phyloP scores from a whole-genome alignment of 2,888 invertebrate genomes.

The Notodonta ziczac region DNA sequence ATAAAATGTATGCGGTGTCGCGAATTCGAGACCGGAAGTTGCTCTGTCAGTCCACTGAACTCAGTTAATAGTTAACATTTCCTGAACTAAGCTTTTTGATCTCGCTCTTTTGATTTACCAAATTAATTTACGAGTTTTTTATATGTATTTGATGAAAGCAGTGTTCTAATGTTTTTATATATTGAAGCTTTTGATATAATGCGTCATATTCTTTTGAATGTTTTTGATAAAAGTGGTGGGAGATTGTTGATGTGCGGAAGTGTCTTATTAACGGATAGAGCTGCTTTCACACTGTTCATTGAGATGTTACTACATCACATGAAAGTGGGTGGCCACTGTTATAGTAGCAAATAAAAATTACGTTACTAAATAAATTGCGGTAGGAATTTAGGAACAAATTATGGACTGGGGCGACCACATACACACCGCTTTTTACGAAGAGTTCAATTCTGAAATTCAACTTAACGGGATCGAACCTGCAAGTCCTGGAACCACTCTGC shows the following conservation, averaged over 20 bases:
- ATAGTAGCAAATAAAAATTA: no score
- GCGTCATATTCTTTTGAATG: conserved; percentile 15
- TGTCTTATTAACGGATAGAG: conserved; percentile 3
- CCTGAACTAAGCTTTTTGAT: conserved; percentile 41
- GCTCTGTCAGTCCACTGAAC: not conserved
- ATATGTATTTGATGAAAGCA: conserved; percentile 45
- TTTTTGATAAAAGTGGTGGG: not conserved
- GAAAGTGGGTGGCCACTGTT: no score
- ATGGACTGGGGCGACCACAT: no score
- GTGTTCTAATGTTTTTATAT: conserved; percentile 2
- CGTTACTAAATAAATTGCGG: no score
- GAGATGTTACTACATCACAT: not conserved
- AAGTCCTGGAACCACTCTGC: no score
- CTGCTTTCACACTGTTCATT: not conserved
- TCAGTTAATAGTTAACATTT: conserved; percentile 38
- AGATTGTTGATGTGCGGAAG: conserved; percentile 13
- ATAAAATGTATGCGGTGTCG: not conserved
- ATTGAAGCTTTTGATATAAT: not conserved
- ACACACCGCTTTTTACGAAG: no score
- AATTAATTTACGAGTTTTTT: conserved; percentile 47
- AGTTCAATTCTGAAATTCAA: no score
- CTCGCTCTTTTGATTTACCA: conserved; percentile 47
- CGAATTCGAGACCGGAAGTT: not conserved
- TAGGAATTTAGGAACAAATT: no score
- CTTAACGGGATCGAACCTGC: no score